Evolutionary conservation across 2,797 vertebrate species (phyloP).

Genomic region (Lateolabrax maculatus): DNA sequence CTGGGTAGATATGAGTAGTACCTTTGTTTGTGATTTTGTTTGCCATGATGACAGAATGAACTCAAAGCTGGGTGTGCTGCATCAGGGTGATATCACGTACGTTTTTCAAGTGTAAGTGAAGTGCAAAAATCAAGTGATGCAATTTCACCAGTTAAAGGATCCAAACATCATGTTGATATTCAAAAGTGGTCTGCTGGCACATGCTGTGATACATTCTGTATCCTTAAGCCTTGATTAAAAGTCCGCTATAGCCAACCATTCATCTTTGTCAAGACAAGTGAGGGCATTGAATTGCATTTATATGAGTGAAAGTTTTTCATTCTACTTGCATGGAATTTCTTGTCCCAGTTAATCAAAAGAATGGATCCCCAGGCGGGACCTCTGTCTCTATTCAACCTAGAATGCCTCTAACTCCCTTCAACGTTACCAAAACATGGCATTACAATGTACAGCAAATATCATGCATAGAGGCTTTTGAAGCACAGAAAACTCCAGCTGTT

Average conservation of each 20-base stretch:
- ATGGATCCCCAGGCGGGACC: slow-evolving; percentile 53
- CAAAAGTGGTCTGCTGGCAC: slow-evolving; percentile 68
- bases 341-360: slow-evolving; percentile 67
- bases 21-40: slow-evolving; percentile 28
- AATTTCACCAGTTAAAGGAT: slow-evolving; percentile 35
- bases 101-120: neutral
- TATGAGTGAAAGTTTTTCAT: slow-evolving; percentile 65
- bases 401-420: slow-evolving; percentile 51
- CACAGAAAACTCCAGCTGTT: slow-evolving; percentile 67
- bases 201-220: slow-evolving; percentile 35
- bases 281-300: slow-evolving; percentile 62
- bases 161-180: slow-evolving; percentile 55
- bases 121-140: slow-evolving; percentile 12
- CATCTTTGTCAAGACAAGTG: slow-evolving; percentile 64
- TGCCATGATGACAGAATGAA: slow-evolving; percentile 3
- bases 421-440: slow-evolving; percentile 53
- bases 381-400: slow-evolving; percentile 59
- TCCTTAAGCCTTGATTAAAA: slow-evolving; percentile 69
- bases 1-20: neutral
- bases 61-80: neutral
- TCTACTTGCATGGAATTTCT: slow-evolving; percentile 59
- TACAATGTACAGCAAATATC: slow-evolving; percentile 66
- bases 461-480: slow-evolving; percentile 48
- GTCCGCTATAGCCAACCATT: slow-evolving; percentile 62
- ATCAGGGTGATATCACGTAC: neutral